Evolutionary conservation across 2,888 invertebrate genomes (phyloP).

Genomic region (Coenonympha arcania): DNA sequence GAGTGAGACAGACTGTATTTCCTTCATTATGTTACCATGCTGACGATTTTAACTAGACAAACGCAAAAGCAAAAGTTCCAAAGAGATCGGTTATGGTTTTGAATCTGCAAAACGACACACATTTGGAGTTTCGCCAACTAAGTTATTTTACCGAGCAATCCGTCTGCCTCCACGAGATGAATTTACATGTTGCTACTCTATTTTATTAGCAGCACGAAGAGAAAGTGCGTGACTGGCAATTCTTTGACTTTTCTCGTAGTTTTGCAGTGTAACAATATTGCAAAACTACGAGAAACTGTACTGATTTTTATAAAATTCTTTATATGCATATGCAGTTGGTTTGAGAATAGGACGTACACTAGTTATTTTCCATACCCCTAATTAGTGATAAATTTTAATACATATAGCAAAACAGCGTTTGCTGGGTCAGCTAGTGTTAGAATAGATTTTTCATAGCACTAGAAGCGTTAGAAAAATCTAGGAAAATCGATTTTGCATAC

Average conservation of each 20-base stretch:
- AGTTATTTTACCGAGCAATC: constrained; percentile 46
- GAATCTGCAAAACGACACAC: constrained; percentile 38
- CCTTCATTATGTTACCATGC: too few relatives aligned
- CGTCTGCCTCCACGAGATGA: constrained; percentile 40
- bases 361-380: too few relatives aligned
- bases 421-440: too few relatives aligned
- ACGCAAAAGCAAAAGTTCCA: constrained; percentile 1
- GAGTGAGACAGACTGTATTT: too few relatives aligned
- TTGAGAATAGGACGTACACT: too few relatives aligned
- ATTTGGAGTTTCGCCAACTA: constrained; percentile 51
- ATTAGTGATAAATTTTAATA: too few relatives aligned
- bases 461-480: constrained; percentile 4
- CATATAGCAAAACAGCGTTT: too few relatives aligned
- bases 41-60: too few relatives aligned
- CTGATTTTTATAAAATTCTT: too few relatives aligned
- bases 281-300: too few relatives aligned
- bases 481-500: constrained; percentile 3
- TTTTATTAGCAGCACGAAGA: constrained; percentile 22
- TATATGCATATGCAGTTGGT: too few relatives aligned
- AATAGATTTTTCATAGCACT: background rate
- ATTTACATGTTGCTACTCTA: constrained; percentile 41
- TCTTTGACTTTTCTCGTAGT: background rate
- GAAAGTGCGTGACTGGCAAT: constrained; percentile 16
- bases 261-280: too few relatives aligned
- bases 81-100: constrained; percentile 40